phyloP scores from a whole-genome alignment of 2,888 invertebrate species.

The Masnerella sp. region DNA sequence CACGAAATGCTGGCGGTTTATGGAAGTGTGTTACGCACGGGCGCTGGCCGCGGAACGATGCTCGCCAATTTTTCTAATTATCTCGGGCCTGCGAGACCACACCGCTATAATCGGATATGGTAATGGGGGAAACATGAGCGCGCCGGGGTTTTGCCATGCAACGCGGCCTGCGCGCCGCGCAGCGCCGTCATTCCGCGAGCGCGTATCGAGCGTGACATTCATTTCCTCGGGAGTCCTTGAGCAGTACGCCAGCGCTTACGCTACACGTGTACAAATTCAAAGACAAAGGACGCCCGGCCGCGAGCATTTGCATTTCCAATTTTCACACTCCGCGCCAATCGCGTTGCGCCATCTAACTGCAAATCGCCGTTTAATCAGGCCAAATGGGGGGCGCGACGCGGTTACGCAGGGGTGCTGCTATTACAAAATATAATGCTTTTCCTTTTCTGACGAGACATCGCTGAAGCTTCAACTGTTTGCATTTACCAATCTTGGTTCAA shows the following conservation, averaged over 20 bases:
- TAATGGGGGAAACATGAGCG: constrained; percentile 62
- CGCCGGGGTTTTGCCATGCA: constrained; percentile 48
- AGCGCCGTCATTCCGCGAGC: constrained; percentile 52
- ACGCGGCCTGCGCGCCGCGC: constrained; percentile 35
- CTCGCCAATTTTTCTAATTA: constrained; percentile 68
- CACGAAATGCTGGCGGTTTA: no score
- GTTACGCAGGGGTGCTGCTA: no score
- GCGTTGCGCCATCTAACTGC: no score
- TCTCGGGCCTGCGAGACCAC: constrained; percentile 64
- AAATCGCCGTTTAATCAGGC: no score
- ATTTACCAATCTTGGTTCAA: no score
- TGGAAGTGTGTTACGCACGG: constrained; percentile 36
- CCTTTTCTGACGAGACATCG: no score
- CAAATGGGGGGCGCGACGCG: no score
- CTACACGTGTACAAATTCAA: constrained; percentile 44
- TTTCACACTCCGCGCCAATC: not conserved
- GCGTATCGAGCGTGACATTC: constrained; percentile 58
- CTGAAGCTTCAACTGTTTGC: no score
- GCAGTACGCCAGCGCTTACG: constrained; percentile 46
- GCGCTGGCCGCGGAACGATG: constrained; percentile 56
- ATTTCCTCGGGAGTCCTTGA: constrained; percentile 57
- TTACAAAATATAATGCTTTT: no score
- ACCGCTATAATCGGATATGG: constrained; percentile 67
- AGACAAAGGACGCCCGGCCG: constrained; percentile 31
- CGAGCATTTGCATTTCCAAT: constrained; percentile 11